Evolutionary conservation across 2,888 invertebrate species (phyloP).

Genomic region (Drymonia ruficornis): DNA sequence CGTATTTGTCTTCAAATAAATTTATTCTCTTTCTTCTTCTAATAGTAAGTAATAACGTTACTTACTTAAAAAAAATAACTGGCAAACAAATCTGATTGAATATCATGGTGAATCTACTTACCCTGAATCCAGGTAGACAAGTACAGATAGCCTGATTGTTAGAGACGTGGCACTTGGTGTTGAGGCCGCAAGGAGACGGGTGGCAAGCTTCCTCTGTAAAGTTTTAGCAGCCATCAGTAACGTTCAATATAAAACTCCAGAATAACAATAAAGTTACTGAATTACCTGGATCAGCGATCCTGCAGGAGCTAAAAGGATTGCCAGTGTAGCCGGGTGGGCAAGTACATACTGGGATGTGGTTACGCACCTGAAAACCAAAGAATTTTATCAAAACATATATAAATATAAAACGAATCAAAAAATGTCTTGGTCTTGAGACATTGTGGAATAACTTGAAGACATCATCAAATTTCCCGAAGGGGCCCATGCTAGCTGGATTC

Average conservation of each 20-base stretch:
- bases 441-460: no score
- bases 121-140: slow-evolving; percentile 89
- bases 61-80: no score
- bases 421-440: no score
- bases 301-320: slow-evolving; percentile 90
- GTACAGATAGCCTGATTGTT: slow-evolving; percentile 92
- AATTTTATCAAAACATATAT: not conserved
- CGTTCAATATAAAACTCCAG: not conserved
- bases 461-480: no score
- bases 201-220: slow-evolving; percentile 91
- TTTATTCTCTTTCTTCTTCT: no score
- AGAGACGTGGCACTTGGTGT: slow-evolving; percentile 92
- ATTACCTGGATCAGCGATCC: slow-evolving; percentile 90
- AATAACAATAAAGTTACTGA: no score
- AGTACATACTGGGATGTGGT: slow-evolving; percentile 91
- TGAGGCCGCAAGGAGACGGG: slow-evolving; percentile 92
- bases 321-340: slow-evolving; percentile 92
- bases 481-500: no score
- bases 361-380: slow-evolving; percentile 76
- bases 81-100: not conserved
- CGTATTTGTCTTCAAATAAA: no score
- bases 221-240: slow-evolving; percentile 2
- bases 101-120: slow-evolving; percentile 45
- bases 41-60: no score
- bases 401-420: no score